phyloP scores from a whole-genome alignment of 2,113 vertebrate genomes.

The Actenoides lindsayi region DNA sequence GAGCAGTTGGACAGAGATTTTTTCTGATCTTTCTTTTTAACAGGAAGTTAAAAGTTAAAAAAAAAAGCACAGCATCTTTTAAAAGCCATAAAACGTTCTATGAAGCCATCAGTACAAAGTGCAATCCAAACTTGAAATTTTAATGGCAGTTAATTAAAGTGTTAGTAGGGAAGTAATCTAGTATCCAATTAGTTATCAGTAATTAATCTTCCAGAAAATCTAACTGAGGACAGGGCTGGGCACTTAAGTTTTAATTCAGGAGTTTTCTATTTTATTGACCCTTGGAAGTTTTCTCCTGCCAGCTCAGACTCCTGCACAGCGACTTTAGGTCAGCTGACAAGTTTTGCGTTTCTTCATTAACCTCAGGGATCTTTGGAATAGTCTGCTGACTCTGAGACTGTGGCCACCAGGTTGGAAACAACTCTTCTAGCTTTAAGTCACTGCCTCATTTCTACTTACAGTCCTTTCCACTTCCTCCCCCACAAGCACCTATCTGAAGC shows the following conservation, averaged over 20 bases:
- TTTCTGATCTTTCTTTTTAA: not conserved
- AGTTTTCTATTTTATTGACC: not conserved
- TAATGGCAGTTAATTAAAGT: slow-evolving; percentile 3
- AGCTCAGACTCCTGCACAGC: not conserved
- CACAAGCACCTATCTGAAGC: not conserved
- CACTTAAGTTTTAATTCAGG: not conserved
- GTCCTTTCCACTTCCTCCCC: not conserved
- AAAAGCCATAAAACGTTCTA: not conserved
- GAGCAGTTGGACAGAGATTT: not conserved
- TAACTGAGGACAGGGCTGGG: not conserved
- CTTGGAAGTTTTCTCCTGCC: not conserved
- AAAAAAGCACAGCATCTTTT: not conserved
- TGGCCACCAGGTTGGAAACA: not conserved
- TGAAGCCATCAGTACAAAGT: not conserved
- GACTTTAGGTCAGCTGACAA: not conserved
- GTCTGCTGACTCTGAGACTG: not conserved
- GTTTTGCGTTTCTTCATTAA: not conserved
- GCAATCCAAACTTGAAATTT: not conserved
- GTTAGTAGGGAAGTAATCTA: not conserved
- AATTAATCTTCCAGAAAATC: not conserved
- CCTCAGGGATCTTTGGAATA: not conserved
- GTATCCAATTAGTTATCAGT: not conserved
- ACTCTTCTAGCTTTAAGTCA: not conserved
- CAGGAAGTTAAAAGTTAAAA: not conserved
- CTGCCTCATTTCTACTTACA: not conserved